Evolutionary conservation across 1,140 invertebrate species (phyloP).

Genomic region (Potamilus streckersoni): DNA sequence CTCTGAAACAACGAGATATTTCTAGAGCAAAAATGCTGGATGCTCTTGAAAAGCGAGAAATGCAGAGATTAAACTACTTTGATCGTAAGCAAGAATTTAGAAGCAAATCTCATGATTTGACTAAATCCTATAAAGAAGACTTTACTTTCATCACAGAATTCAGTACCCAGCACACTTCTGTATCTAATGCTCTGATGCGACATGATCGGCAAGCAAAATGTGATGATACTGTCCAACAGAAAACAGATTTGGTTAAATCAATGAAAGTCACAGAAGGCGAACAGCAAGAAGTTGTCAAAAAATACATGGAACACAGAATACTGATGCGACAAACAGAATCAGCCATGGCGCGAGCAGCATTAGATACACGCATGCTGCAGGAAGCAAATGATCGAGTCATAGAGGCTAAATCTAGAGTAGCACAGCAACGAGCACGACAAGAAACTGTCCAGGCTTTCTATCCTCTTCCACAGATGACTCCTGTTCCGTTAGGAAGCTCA

Average conservation of each 20-base stretch:
- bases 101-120: slow-evolving; percentile 44
- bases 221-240: slow-evolving; percentile 47
- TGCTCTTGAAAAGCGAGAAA: slow-evolving; percentile 51
- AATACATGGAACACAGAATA: slow-evolving; percentile 62
- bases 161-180: slow-evolving; percentile 64
- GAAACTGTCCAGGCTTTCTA: slow-evolving; percentile 53
- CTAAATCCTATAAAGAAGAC: slow-evolving; percentile 47
- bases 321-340: slow-evolving; percentile 63
- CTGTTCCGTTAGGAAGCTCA: slow-evolving; percentile 29
- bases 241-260: slow-evolving; percentile 35
- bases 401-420: slow-evolving; percentile 54
- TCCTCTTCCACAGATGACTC: slow-evolving; percentile 46
- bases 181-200: slow-evolving; percentile 63
- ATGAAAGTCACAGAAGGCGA: slow-evolving; percentile 43
- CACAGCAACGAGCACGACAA: slow-evolving; percentile 50
- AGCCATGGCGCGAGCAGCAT: slow-evolving; percentile 50
- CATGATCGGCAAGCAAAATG: slow-evolving; percentile 57
- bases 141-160: slow-evolving; percentile 61
- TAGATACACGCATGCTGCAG: slow-evolving; percentile 59
- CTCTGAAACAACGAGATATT: slow-evolving; percentile 48
- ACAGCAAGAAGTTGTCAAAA: slow-evolving; percentile 60
- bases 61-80: slow-evolving; percentile 50
- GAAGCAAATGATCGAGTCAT: slow-evolving; percentile 60
- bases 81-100: slow-evolving; percentile 55
- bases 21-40: slow-evolving; percentile 48